Conservation (phyloP, 2,797 vertebrate species). For the Rhabdophis nuchalis region DNA sequence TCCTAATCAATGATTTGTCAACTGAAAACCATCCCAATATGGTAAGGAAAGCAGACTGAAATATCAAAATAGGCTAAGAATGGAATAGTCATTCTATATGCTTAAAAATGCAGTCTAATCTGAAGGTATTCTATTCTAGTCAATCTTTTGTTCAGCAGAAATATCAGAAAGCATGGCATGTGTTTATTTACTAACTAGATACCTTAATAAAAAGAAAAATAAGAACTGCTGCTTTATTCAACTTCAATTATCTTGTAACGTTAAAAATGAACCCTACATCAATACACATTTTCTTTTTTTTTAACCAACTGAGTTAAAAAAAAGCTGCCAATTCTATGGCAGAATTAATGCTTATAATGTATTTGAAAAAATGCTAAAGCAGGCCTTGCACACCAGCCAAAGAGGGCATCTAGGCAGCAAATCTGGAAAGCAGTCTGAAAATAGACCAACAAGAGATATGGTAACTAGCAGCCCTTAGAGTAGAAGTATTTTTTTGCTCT, state of each 20-base stretch:
- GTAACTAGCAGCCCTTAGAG: conserved; percentile 8
- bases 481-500: background rate
- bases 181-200: background rate
- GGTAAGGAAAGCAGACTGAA: background rate
- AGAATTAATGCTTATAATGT: conserved; percentile 25
- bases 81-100: background rate
- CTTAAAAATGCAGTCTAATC: background rate
- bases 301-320: conserved; percentile 16
- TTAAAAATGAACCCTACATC: conserved; percentile 21
- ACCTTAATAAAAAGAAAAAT: conserved; percentile 18
- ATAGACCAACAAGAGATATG: conserved; percentile 4
- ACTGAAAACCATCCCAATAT: background rate
- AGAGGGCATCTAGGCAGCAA: background rate
- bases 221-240: background rate
- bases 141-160: background rate
- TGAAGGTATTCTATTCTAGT: background rate
- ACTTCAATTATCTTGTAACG: background rate
- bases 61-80: background rate
- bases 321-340: background rate
- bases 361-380: conserved; percentile 21
- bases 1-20: background rate
- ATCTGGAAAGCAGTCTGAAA: background rate
- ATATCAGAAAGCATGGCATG: conserved; percentile 41
- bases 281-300: background rate
- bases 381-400: background rate